Evolutionary conservation across 2,888 invertebrate species (phyloP).

Genomic region (Limnephilus auricula): DNA sequence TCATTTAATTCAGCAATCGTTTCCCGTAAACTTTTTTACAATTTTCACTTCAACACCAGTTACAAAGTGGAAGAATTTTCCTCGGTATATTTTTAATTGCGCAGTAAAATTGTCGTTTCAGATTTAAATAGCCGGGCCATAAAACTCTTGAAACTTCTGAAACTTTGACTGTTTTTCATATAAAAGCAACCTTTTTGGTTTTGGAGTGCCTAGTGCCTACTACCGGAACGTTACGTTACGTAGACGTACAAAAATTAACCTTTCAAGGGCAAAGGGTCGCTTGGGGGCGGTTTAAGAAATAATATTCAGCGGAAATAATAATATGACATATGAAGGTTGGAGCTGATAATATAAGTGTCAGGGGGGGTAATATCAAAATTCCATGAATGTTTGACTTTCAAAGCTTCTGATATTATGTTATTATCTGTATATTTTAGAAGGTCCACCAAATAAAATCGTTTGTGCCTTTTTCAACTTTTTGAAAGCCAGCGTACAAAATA

Average conservation of each 20-base stretch:
- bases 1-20: neutral
- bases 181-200: neutral
- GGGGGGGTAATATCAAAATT: neutral
- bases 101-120: neutral
- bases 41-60: neutral
- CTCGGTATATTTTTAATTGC: neutral
- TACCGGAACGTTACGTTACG: neutral
- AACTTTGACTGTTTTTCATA: neutral
- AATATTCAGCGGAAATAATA: neutral
- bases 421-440: too few species aligned
- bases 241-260: neutral
- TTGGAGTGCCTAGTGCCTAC: neutral
- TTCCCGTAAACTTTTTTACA: neutral
- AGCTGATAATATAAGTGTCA: neutral
- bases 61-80: neutral
- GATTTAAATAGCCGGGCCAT: neutral
- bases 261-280: neutral
- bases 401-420: neutral
- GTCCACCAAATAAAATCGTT: too few species aligned
- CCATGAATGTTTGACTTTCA: neutral
- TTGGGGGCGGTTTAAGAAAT: neutral
- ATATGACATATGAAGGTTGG: neutral
- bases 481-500: too few species aligned
- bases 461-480: too few species aligned
- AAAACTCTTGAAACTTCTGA: neutral